These are phyloP conservation scores for Lepidurus arcticus DNA, from an alignment of 1,140 invertebrate genomes.

Conservation along the genomic window DNA sequence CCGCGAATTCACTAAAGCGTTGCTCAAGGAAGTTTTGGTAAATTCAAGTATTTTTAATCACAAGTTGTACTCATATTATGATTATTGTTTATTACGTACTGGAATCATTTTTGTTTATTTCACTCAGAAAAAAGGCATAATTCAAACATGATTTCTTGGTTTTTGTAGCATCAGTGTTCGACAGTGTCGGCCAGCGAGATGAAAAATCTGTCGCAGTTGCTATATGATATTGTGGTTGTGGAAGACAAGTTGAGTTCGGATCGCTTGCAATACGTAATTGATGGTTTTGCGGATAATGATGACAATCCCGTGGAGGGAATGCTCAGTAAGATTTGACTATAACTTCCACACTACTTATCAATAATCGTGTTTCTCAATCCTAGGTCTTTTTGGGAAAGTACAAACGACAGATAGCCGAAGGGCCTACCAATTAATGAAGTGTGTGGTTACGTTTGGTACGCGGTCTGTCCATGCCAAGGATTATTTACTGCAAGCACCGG, in stretches of 20 bases:
- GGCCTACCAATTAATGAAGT: slow-evolving; percentile 50
- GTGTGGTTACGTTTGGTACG: slow-evolving; percentile 46
- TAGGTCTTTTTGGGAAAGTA: slow-evolving; percentile 36
- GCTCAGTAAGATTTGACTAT: slow-evolving; percentile 41
- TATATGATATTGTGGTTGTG: slow-evolving; percentile 46
- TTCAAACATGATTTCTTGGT: not conserved
- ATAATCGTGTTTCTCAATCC: not conserved
- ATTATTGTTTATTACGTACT: slow-evolving; percentile 24
- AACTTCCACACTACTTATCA: not conserved
- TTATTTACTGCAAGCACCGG: slow-evolving; percentile 46
- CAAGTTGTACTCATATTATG: slow-evolving; percentile 19
- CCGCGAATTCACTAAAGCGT: slow-evolving; percentile 42
- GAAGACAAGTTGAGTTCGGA: slow-evolving; percentile 45
- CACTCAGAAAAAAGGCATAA: too few species aligned
- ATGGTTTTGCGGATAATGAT: slow-evolving; percentile 44
- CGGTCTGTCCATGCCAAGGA: slow-evolving; percentile 43
- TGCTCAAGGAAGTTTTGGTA: slow-evolving; percentile 47
- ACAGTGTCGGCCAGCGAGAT: slow-evolving; percentile 48
- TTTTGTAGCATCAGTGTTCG: slow-evolving; percentile 44
- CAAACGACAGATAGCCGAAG: slow-evolving; percentile 46
- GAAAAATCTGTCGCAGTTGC: slow-evolving; percentile 45
- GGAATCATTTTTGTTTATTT: not conserved
- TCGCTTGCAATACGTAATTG: slow-evolving; percentile 46
- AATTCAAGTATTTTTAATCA: slow-evolving; percentile 33
- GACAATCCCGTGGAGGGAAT: slow-evolving; percentile 45